Conservation (phyloP, 2,888 invertebrate genomes). For the Leptopilina syphax region DNA sequence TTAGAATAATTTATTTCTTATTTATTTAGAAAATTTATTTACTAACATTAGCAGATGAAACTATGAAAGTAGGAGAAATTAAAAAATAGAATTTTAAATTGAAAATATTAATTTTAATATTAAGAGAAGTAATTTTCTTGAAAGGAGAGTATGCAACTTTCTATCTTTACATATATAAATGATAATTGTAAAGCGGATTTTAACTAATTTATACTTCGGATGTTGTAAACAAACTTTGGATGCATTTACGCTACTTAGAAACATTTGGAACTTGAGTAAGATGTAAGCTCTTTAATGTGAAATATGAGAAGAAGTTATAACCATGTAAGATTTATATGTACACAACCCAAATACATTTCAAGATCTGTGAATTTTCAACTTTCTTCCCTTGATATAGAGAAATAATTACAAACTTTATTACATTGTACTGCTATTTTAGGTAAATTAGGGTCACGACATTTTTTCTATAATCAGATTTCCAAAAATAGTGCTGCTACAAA, state of each 20-base stretch:
- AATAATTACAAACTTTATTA: no score
- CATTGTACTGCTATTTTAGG: neutral
- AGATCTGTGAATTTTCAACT: neutral
- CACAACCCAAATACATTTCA: neutral
- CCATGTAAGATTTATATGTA: conserved; percentile 5
- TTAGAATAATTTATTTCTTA: no score
- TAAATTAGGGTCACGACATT: neutral
- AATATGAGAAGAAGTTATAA: conserved; percentile 9
- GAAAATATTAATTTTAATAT: neutral
- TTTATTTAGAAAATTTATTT: no score
- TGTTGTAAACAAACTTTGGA: conserved; percentile 7
- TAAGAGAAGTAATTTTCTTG: neutral
- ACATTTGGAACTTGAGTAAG: conserved; percentile 11
- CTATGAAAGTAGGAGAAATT: no score
- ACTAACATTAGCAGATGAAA: no score
- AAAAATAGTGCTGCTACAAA: no score
- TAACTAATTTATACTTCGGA: conserved; percentile 5
- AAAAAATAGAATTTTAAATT: no score
- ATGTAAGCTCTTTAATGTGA: conserved; percentile 15
- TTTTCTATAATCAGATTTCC: neutral
- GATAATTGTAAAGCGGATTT: conserved; percentile 8
- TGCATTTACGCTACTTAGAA: conserved; percentile 17
- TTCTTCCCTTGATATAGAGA: neutral
- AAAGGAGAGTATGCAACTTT: neutral
- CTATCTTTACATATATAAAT: neutral